A percentile compares a stretch with the other conserved stretches of the same genome.
Evolutionary conservation across 2,888 invertebrate genomes (phyloP).

Genomic region (Drosophila fulvimacula): DNA sequence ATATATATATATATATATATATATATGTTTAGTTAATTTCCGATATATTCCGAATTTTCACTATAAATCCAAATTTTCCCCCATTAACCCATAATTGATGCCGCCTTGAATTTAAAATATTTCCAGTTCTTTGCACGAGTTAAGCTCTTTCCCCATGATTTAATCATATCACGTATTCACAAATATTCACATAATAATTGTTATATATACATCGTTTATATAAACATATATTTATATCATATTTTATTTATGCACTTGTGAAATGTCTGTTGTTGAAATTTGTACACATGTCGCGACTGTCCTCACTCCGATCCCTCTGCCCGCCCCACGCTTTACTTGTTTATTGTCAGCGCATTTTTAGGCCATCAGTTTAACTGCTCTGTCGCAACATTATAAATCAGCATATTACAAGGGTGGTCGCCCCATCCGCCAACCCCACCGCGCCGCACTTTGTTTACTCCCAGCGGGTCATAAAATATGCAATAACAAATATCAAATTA

Average conservation of each 20-base stretch:
- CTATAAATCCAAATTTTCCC: neutral
- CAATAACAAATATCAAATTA: slow-evolving; percentile 23
- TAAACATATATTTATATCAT: slow-evolving; percentile 21
- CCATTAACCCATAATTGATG: neutral
- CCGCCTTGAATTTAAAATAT: neutral
- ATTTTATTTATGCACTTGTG: slow-evolving; percentile 16
- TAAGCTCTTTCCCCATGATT: neutral
- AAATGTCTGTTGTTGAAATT: slow-evolving; percentile 48
- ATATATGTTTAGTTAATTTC: too few species aligned
- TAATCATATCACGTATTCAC: slow-evolving; percentile 9
- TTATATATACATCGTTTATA: slow-evolving; percentile 20
- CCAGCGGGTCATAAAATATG: slow-evolving; percentile 51
- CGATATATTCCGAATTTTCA: neutral
- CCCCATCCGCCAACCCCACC: neutral
- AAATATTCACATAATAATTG: slow-evolving; percentile 7
- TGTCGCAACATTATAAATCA: slow-evolving; percentile 66
- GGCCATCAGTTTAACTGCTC: slow-evolving; percentile 49
- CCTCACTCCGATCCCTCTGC: neutral
- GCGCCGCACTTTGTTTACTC: slow-evolving; percentile 35
- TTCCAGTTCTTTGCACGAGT: neutral
- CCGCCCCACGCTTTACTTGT: slow-evolving; percentile 22
- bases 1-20: too few species aligned
- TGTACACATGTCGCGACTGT: slow-evolving; percentile 50
- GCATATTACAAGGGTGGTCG: slow-evolving; percentile 29
- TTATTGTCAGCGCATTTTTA: slow-evolving; percentile 57